Conservation (phyloP, 2,888 invertebrate genomes). For the Cryptocephalus primarius region DNA sequence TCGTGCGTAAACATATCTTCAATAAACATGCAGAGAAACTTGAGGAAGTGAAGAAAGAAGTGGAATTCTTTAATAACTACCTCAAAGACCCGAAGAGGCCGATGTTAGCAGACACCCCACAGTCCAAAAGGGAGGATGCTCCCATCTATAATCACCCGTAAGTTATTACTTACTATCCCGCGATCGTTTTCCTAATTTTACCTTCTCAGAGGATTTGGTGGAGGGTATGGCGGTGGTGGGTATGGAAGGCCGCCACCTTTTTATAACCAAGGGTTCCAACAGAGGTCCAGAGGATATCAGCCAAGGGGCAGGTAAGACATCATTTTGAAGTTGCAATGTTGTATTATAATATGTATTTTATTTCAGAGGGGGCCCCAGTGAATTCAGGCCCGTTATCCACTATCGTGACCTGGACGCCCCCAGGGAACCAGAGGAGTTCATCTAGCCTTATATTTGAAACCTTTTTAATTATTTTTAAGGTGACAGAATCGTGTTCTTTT, state of each 20-base stretch:
- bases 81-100: slow-evolving; percentile 88
- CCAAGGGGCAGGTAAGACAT: slow-evolving; percentile 26
- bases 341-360: slow-evolving; percentile 1
- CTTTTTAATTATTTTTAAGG: too few species aligned
- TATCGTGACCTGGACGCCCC: slow-evolving; percentile 91
- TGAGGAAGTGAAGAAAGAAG: slow-evolving; percentile 93
- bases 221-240: slow-evolving; percentile 21
- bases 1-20: slow-evolving; percentile 95
- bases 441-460: slow-evolving; percentile 35
- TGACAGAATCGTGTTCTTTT: too few species aligned
- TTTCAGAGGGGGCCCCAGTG: slow-evolving; percentile 62
- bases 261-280: slow-evolving; percentile 39
- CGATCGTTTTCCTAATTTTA: neutral
- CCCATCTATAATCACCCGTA: slow-evolving; percentile 35
- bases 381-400: slow-evolving; percentile 82
- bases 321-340: neutral
- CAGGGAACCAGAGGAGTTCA: slow-evolving; percentile 79
- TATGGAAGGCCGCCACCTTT: slow-evolving; percentile 41
- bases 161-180: slow-evolving; percentile 1
- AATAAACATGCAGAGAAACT: slow-evolving; percentile 96
- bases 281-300: slow-evolving; percentile 29
- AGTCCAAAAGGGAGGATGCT: slow-evolving; percentile 39
- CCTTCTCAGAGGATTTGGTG: slow-evolving; percentile 29
- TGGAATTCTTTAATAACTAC: slow-evolving; percentile 96
- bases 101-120: slow-evolving; percentile 74